Percentiles rank a stretch among this genome's conserved stretches.
These are phyloP conservation scores for Magallana ariakensis DNA, from an alignment of 1,140 invertebrate species.

Conservation along the genomic window DNA sequence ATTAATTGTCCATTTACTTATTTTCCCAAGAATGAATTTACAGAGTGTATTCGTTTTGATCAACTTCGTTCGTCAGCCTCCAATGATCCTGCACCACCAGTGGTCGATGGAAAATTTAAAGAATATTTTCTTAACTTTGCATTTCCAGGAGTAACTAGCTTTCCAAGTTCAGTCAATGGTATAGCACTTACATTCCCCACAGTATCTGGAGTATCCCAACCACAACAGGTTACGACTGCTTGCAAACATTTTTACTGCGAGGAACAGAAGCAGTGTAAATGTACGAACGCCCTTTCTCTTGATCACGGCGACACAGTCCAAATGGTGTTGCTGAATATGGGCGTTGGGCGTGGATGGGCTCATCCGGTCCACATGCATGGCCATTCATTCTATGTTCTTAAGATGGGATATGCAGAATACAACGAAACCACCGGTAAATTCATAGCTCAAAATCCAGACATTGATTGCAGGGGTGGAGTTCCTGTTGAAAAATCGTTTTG, in stretches of 20 bases:
- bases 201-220: conserved; percentile 68
- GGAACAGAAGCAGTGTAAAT: conserved; percentile 58
- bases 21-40: conserved; percentile 62
- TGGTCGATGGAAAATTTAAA: conserved; percentile 52
- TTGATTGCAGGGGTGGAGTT: conserved; percentile 63
- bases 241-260: conserved; percentile 54
- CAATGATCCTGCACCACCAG: conserved; percentile 54
- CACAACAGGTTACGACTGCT: conserved; percentile 58
- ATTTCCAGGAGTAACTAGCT: conserved; percentile 66
- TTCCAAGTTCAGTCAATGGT: conserved; percentile 71
- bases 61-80: conserved; percentile 54
- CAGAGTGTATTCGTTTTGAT: conserved; percentile 62
- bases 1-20: conserved; percentile 71
- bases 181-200: conserved; percentile 60
- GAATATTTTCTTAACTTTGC: conserved; percentile 75
- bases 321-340: conserved; percentile 78
- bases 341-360: conserved; percentile 82
- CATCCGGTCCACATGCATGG: conserved; percentile 89
- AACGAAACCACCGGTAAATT: conserved; percentile 73
- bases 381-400: conserved; percentile 86
- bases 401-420: conserved; percentile 79
- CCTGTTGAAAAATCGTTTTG: conserved; percentile 61
- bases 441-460: conserved; percentile 60
- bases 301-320: conserved; percentile 65
- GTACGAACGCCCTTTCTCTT: conserved; percentile 50